Percentiles rank a stretch among this genome's conserved stretches.
These are phyloP conservation scores for Doris montereyensis DNA, from an alignment of 2,888 invertebrate species.

Conservation along the genomic window DNA sequence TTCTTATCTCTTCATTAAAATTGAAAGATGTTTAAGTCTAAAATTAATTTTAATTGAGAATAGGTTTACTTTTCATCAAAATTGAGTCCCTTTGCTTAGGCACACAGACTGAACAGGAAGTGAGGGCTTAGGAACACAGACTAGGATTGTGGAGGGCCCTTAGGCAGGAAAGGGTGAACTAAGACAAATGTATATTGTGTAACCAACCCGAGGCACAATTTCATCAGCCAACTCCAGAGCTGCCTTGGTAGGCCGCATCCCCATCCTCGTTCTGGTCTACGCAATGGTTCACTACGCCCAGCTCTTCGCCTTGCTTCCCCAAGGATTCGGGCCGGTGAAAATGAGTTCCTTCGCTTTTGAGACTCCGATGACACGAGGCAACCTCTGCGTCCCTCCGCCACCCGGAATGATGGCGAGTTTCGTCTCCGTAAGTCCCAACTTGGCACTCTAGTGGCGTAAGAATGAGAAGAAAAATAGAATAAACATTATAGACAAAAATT, in stretches of 20 bases:
- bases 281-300: slow-evolving; percentile 89
- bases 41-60: too few relatives aligned
- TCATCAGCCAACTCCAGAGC: slow-evolving; percentile 88
- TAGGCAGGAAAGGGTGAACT: too few relatives aligned
- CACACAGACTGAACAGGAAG: too few relatives aligned
- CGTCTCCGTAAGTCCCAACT: slow-evolving; percentile 95
- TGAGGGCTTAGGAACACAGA: too few relatives aligned
- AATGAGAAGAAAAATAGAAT: too few relatives aligned
- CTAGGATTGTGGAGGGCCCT: too few relatives aligned
- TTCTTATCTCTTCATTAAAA: too few relatives aligned
- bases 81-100: too few relatives aligned
- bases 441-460: slow-evolving; percentile 81
- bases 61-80: too few relatives aligned
- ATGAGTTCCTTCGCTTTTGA: slow-evolving; percentile 89
- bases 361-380: slow-evolving; percentile 87
- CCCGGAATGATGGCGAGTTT: slow-evolving; percentile 94
- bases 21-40: too few relatives aligned
- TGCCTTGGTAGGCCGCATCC: slow-evolving; percentile 87
- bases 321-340: slow-evolving; percentile 79
- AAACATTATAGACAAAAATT: too few relatives aligned
- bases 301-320: slow-evolving; percentile 82
- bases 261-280: slow-evolving; percentile 84
- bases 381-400: slow-evolving; percentile 75
- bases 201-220: slow-evolving; percentile 77
- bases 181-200: too few relatives aligned